Base-by-base conservation (phyloP, 2,797 vertebrate genomes). In the Lacerta viridis region DNA sequence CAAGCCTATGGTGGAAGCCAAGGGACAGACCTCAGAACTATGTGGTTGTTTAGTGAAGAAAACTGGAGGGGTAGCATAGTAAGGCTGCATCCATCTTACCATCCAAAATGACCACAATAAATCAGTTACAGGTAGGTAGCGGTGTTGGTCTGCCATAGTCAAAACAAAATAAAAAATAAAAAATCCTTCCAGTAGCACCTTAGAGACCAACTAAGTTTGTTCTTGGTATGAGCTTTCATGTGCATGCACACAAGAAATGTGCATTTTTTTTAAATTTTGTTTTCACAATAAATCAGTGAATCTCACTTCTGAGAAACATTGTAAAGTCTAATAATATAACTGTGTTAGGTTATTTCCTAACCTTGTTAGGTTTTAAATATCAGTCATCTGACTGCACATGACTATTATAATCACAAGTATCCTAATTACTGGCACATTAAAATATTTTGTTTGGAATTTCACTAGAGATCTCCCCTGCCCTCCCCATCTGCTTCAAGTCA, bases 341-440 rank as follows among this genome's bases (percentile, higher is more conserved):
- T 85, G 29, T 18, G 68, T 61, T 41, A 27, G 27, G 25, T 17
- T 84, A 36, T 46, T 64, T 84, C 25, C 7, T 43, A 84, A 88
- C 76, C 2, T 75, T 6, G 77, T 77, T 66, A 87, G 5, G 15
- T 90, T 90, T 77, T 46, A 80, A 79, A 77, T 89, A 10, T 89
- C 10, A 36, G 9, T 69, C 89, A 50, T 0, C 0, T 82, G 77
- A 13, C 66, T 66, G 15, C 87, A 79, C 68, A 71, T 77, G 50
- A 4, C 17, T 84, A 78, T 80, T 4, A 0, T 72, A 84, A 87
- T 88, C 46, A 29, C 18, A 87, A 27, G 2, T n/a, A 23, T 71
- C 75, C 61, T 79, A 78, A 55, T 55, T n/a, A 86, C 55, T 11
- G 55, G 2, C 23, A n/a, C 89, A 55, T 92, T 27, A 87, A 50